Base-by-base conservation (phyloP, 2,113 vertebrate species). In the Microcebus tavaratra region DNA sequence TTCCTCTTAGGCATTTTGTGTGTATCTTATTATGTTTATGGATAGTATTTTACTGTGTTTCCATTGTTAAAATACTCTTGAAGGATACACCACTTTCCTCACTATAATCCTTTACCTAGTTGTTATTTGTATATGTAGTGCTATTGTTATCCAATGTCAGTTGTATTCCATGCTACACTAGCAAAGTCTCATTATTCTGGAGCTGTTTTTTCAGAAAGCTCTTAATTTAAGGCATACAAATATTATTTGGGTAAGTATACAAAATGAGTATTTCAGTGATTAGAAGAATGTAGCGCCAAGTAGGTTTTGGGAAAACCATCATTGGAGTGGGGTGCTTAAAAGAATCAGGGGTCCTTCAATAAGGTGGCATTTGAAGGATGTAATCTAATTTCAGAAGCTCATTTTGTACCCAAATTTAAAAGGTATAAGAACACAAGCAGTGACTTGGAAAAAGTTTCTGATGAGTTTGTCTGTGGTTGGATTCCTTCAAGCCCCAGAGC, bases 171-270 rank as follows among this genome's bases (percentile, higher is more conserved):
- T 23, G n/a, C 31, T 53, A 67, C 3, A 55, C 57, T 53, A 79
- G 8, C 9, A 29, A 72, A 63, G 18, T n/a, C 20, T 65, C 39
- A 27, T 23, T 42, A 55, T 45, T 45, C 57, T 36, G 36, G 57
- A 67, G 23, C 50, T 53, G 7, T 48, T 89, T 57, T 76, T 25
- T 1, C 82, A 73, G 72, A 85, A 85, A 89, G 2, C 1, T 11
- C 92, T 94, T 82, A 67, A 82, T 76, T 34, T 95, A 90, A 85
- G 59, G 13, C 50, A 80, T 78, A 89, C 55, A 85, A 70, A 53
- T 70, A 18, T 78, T 55, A 55, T 34, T 72, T 63, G 55, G 59
- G 68, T n/a, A 61, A 83, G 53, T 63, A 63, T 63, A 23, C 59
- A 61, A 61, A 82, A 20, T 78, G 42, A 36, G 15, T 23, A 50